Evolutionary conservation across 2,113 vertebrate genomes (phyloP).

Genomic region (Microcebus tavaratra): DNA sequence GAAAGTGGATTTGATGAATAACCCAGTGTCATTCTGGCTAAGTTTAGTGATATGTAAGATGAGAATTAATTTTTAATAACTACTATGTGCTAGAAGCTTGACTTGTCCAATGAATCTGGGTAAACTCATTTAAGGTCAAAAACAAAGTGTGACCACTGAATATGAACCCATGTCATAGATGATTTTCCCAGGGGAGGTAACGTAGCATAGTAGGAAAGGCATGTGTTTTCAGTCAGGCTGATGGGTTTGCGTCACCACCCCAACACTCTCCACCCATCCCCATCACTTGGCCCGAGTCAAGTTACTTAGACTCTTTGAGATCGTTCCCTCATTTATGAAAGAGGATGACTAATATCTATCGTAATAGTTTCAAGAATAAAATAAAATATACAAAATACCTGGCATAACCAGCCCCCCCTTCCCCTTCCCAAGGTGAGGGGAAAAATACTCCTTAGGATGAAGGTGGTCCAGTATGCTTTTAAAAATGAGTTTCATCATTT

Average conservation of each 20-base stretch:
- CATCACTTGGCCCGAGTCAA: not conserved
- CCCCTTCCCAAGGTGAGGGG: not conserved
- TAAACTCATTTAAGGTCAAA: not conserved
- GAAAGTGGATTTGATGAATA: not conserved
- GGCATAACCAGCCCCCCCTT: not conserved
- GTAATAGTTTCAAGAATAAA: not conserved
- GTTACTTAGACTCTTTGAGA: not conserved
- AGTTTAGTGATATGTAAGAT: not conserved
- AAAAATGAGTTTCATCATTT: not conserved
- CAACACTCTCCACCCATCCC: not conserved
- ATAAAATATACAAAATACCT: not conserved
- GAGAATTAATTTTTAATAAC: not conserved
- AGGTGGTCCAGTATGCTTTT: not conserved
- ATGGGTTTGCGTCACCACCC: not conserved
- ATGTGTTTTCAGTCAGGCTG: not conserved
- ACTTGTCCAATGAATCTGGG: not conserved
- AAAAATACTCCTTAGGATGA: not conserved
- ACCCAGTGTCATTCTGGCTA: not conserved
- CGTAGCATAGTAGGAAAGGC: rapidly evolving
- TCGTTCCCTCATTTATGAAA: not conserved
- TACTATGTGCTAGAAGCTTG: not conserved
- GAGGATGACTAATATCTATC: not conserved
- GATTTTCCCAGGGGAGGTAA: not conserved
- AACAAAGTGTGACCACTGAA: not conserved
- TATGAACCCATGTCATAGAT: not conserved